phyloP scores from a whole-genome alignment of 1,140 invertebrate genomes.

The Drosophila mauritiana region DNA sequence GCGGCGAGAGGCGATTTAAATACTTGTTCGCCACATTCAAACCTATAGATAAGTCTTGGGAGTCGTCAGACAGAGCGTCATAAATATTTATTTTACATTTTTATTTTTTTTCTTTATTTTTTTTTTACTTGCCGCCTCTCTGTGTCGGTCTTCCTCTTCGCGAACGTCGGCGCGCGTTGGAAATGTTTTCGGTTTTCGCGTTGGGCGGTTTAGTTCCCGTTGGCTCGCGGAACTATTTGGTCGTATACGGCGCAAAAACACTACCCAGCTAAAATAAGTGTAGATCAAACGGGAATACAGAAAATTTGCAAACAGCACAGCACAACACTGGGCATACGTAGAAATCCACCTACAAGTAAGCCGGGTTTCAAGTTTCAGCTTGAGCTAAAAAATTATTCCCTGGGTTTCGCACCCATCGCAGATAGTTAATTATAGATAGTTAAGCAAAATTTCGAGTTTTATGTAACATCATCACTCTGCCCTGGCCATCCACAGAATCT shows the following conservation, averaged over 20 bases:
- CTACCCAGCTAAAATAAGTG: neutral
- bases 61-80: conserved; percentile 70
- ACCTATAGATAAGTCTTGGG: conserved; percentile 64
- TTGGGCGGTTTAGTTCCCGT: conserved; percentile 62
- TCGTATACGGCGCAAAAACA: conserved; percentile 28
- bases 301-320: neutral
- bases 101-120: conserved; percentile 24
- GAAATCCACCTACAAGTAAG: conserved; percentile 53
- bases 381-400: neutral
- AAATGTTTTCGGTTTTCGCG: conserved; percentile 73
- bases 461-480: conserved; percentile 14
- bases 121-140: conserved; percentile 15
- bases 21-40: conserved; percentile 41
- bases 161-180: conserved; percentile 23
- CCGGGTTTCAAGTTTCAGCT: conserved; percentile 5
- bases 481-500: conserved; percentile 19
- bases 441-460: conserved; percentile 16
- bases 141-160: conserved; percentile 30
- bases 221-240: conserved; percentile 68
- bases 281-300: conserved; percentile 2
- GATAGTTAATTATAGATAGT: neutral
- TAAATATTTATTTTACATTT: conserved; percentile 74
- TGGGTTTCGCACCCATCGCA: neutral
- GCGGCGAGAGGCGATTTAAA: conserved; percentile 50
- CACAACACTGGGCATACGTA: neutral